Percentiles rank a stretch among this genome's conserved stretches.
These are phyloP conservation scores for Sebastes wilsoni DNA, from an alignment of 2,797 vertebrate species.

Conservation along the genomic window DNA sequence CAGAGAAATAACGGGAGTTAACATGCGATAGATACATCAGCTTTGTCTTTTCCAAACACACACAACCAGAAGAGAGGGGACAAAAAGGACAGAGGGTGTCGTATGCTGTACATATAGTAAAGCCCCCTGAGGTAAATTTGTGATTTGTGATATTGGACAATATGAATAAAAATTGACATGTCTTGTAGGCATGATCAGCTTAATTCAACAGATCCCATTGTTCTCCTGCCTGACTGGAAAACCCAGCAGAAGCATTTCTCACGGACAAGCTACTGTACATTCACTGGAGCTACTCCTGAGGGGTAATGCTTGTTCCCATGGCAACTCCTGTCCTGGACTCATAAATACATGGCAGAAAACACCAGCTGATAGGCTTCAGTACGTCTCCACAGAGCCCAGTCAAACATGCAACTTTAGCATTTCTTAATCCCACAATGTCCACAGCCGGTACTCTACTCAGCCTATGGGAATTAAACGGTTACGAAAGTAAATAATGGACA, in stretches of 20 bases:
- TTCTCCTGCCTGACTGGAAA: conserved; percentile 54
- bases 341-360: conserved; percentile 69
- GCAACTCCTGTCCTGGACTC: conserved; percentile 67
- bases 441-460: neutral
- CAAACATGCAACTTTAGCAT: conserved; percentile 41
- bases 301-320: conserved; percentile 75
- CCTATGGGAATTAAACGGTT: conserved; percentile 3
- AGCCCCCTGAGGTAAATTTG: neutral
- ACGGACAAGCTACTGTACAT: conserved; percentile 63
- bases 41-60: neutral
- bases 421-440: conserved; percentile 34
- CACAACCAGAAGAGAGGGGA: conserved; percentile 2
- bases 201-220: conserved; percentile 60
- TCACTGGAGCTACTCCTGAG: conserved; percentile 65
- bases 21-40: neutral
- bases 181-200: conserved; percentile 56
- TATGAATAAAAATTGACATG: neutral
- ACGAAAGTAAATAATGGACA: neutral
- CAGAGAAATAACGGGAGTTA: neutral
- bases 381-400: conserved; percentile 42
- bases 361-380: conserved; percentile 50
- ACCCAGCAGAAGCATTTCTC: conserved; percentile 64
- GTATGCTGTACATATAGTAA: neutral
- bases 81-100: neutral
- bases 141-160: neutral